phyloP scores from a whole-genome alignment of 2,888 invertebrate species.

The Folsomia candida region DNA sequence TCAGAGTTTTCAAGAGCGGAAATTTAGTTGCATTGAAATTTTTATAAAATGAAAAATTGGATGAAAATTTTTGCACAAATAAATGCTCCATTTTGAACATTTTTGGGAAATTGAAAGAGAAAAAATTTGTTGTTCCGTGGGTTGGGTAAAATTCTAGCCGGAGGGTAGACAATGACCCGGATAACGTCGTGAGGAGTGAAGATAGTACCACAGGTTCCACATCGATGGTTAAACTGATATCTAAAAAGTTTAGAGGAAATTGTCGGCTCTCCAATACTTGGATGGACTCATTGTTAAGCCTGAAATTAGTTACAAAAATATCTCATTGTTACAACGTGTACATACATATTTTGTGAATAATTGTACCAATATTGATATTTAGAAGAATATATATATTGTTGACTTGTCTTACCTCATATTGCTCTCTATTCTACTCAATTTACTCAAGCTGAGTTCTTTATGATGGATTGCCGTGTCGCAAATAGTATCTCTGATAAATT shows the following conservation, averaged over 20 bases:
- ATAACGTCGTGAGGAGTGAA: conserved; percentile 24
- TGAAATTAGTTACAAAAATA: too few relatives aligned
- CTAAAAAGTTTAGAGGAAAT: conserved; percentile 32
- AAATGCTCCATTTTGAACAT: conserved; percentile 32
- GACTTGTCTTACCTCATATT: too few relatives aligned
- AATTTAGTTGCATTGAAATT: conserved; percentile 4
- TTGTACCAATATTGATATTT: too few relatives aligned
- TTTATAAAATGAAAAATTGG: conserved; percentile 17
- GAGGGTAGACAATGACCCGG: conserved; percentile 21
- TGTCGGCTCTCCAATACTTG: conserved; percentile 23
- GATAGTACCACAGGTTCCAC: conserved; percentile 18
- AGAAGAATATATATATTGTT: too few relatives aligned
- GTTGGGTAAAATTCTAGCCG: conserved; percentile 36
- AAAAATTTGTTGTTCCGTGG: conserved; percentile 15
- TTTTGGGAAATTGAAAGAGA: conserved; percentile 26
- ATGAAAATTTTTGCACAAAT: conserved; percentile 24
- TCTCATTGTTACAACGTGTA: too few relatives aligned
- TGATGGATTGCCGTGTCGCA: conserved; percentile 36
- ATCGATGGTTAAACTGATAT: conserved; percentile 32
- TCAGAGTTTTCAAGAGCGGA: conserved; percentile 14
- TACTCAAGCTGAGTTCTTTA: conserved; percentile 18
- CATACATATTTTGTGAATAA: too few relatives aligned
- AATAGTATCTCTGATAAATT: conserved; percentile 39
- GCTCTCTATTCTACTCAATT: conserved; percentile 28
- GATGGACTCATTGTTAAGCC: conserved; percentile 37